Evolutionary conservation across 2,113 vertebrate genomes (phyloP), one percentile per base, ranked within the genome.

Genomic region (Menidia beryllina): DNA sequence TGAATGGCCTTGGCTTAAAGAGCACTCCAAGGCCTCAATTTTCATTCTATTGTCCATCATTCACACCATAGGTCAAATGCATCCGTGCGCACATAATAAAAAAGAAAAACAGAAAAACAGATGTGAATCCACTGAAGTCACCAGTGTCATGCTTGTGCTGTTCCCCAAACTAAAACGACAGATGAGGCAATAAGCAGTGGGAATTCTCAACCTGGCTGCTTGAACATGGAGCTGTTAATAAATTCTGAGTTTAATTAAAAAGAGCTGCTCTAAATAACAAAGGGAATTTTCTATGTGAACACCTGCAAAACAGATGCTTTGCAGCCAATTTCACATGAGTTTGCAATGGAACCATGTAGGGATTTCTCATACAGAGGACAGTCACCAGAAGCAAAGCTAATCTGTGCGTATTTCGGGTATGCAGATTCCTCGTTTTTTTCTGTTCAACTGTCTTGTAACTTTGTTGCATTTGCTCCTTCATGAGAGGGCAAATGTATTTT

Each of bases 21-120:
- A 72, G 27, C 21, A 39, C 77, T 49, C 60, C 43, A 36, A 56
- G 55, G 55, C 45, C 52, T 36, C 27, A 11, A 73, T 77, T 39
- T 34, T 55, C 54, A 63, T 21, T 58, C 51, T 15, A 64, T 81
- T 77, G 87, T 87, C 83, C 58, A 83, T 85, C 74, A 79, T 52
- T 55, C 60, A 82, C 61, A 70, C 19, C 38, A 54, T 13, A 69
- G 67, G 60, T 65, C 65, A 71, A 53, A 81, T n/a, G n/a, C 71
- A 62, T 39, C 59, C 50, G 25, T 30, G 57, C 20, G 20, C 69
- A 70, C 51, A 43, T 38, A 75, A 59, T 1, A 34, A 34, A 34
- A 34, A 34, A 5, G 10, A 58, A 24, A 53, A n/a, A 56, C 7
- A 45, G 66, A 53, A 57, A 57, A 50, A 53, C 64, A 34, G 25